Evolutionary conservation across 35 echinoderm and acorn worm genomes (phyloP), one percentile per base, ranked within the genome.

Genomic region (Strongylocentrotus purpuratus): DNA sequence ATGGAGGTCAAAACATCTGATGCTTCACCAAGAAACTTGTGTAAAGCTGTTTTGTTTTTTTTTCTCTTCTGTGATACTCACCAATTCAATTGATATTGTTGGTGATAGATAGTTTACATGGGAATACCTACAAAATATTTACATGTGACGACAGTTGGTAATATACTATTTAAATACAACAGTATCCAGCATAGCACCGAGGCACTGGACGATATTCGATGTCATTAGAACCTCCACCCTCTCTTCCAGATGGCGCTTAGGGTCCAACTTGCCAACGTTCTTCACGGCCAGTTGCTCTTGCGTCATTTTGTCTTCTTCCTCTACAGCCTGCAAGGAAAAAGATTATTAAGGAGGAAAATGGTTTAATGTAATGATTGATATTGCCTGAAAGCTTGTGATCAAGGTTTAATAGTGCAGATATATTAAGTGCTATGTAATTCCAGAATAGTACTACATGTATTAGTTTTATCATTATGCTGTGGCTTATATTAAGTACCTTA

Each of bases 201-300:
- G 86, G 89, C 98, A 97, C 94, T 97, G 98, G 31, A 99, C 97
- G 46, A 99, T 99, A 95, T 99, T 97, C 18, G 97, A 94, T 14
- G 98, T 97, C 98, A 99, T 99, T 58, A 99, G 85, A 2, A 97
- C 98, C 92, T 99, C 97, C 25, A 99, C 98, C 48, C 97, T 97
- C 71, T 99, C 98, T 91, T 99, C 97, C 0, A 99, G 94, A 96
- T 99, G 98, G 32, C 98, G 94, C 95, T 99, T 99, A 0, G 98
- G 98, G 32, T 99, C 98, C 58, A 99, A 85, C 94, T 99, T 99
- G 86, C 98, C 98, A 17, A 99, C 98, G 60, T 99, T 99, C 59
- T 99, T 99, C 33, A 99, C 98, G 0, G 97, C 98, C 12, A 99
- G 94, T 86, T 99, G 98, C 47, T 99, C 98, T 94, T 91, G 92